Percentiles rank a stretch among this genome's conserved stretches.
These are phyloP conservation scores for Zophobas morio DNA, from an alignment of 1,140 invertebrate species.

Conservation along the genomic window DNA sequence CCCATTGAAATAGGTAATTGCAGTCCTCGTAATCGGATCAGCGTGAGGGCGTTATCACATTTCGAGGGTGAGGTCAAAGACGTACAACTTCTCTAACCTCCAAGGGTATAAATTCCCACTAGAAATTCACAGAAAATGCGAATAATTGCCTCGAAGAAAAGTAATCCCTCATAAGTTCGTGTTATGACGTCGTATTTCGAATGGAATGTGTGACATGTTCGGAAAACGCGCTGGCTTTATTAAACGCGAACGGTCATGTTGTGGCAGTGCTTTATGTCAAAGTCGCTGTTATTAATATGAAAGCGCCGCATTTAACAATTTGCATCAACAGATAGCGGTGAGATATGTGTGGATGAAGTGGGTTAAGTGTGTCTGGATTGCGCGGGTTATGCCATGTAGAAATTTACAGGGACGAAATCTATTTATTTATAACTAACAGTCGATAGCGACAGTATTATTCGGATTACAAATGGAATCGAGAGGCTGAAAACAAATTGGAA, in stretches of 20 bases:
- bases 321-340: no score
- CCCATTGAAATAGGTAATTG: slow-evolving; percentile 36
- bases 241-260: not conserved
- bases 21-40: slow-evolving; percentile 14
- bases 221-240: not conserved
- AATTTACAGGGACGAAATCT: no score
- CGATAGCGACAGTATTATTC: no score
- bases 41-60: slow-evolving; percentile 10
- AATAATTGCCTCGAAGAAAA: not conserved
- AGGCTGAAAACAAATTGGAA: no score
- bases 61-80: slow-evolving; percentile 18
- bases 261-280: not conserved
- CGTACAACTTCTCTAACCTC: slow-evolving; percentile 22
- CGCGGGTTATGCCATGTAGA: no score
- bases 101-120: slow-evolving; percentile 5
- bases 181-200: not conserved
- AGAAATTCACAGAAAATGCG: slow-evolving; percentile 12
- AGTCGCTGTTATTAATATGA: not conserved
- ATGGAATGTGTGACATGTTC: not conserved
- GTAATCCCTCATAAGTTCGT: slow-evolving; percentile 1
- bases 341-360: no score
- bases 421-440: no score
- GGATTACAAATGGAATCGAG: no score
- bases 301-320: not conserved
- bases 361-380: no score